Conservation (phyloP, 2,113 vertebrate species). For the Triplophysa siluroides region DNA sequence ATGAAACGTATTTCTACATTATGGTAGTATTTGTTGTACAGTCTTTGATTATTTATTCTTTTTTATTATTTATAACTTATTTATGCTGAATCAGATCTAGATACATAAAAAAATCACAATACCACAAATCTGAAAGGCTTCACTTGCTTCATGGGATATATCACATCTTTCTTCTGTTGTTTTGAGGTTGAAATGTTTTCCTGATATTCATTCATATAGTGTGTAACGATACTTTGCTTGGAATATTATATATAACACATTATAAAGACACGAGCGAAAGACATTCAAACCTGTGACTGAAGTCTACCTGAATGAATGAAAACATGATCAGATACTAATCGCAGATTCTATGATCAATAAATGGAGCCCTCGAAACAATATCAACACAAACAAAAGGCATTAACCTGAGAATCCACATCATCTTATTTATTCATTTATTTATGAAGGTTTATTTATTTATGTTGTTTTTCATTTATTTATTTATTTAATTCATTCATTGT, state of each 20-base stretch:
- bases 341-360: neutral
- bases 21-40: too few species aligned
- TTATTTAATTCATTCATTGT: slow-evolving; percentile 10
- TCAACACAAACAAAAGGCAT: neutral
- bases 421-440: slow-evolving; percentile 27
- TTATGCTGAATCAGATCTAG: too few species aligned
- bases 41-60: too few species aligned
- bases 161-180: neutral
- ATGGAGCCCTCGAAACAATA: slow-evolving; percentile 9
- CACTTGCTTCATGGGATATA: too few species aligned
- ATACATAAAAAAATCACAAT: too few species aligned
- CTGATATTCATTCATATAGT: neutral
- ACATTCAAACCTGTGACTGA: neutral
- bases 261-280: neutral
- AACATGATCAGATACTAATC: neutral
- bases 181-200: neutral
- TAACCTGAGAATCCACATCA: too few species aligned
- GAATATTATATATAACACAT: neutral
- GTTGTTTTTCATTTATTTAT: slow-evolving; percentile 11
- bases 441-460: slow-evolving; percentile 3
- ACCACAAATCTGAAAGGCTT: too few species aligned
- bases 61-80: too few species aligned
- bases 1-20: too few species aligned
- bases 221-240: neutral
- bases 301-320: neutral